Evolutionary conservation across 2,888 invertebrate species (phyloP).

Genomic region (Lypha dubia): DNA sequence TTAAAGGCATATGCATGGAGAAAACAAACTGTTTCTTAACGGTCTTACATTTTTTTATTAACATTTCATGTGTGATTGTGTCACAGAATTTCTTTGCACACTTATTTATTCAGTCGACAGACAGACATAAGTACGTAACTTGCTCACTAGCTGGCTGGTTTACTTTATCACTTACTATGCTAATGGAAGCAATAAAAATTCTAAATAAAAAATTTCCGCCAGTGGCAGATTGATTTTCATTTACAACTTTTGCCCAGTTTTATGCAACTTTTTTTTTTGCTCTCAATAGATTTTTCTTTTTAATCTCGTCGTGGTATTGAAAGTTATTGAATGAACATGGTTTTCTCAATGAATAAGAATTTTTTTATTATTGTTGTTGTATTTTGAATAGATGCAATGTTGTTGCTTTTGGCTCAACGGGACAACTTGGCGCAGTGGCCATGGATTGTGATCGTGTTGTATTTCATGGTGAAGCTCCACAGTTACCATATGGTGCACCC

Average conservation of each 20-base stretch:
- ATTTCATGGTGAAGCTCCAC: conserved; percentile 90
- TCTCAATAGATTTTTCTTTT: conserved; percentile 18
- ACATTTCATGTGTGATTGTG: conserved; percentile 42
- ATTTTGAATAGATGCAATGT: conserved; percentile 83
- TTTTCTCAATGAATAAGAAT: conserved; percentile 62
- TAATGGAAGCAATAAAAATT: conserved; percentile 71
- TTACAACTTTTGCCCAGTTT: conserved; percentile 22
- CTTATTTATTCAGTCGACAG: conserved; percentile 16
- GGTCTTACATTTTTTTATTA: conserved; percentile 30
- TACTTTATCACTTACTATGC: conserved; percentile 59
- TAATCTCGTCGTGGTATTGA: conserved; percentile 15
- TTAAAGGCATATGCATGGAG: background rate
- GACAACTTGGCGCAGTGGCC: conserved; percentile 85
- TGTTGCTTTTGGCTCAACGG: conserved; percentile 84
- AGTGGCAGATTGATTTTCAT: conserved; percentile 72
- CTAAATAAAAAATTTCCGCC: conserved; percentile 68
- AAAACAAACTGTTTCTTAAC: conserved; percentile 59
- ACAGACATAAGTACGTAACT: background rate
- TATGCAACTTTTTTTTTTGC: conserved; percentile 1
- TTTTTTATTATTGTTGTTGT: conserved; percentile 77
- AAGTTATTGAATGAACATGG: conserved; percentile 34
- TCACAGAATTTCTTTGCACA: conserved; percentile 52
- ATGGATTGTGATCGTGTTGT: conserved; percentile 94
- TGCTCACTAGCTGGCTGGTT: background rate
- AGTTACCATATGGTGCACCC: conserved; percentile 90